Evolutionary conservation across 2,113 vertebrate species (phyloP).

Genomic region (Erpornis zantholeuca): DNA sequence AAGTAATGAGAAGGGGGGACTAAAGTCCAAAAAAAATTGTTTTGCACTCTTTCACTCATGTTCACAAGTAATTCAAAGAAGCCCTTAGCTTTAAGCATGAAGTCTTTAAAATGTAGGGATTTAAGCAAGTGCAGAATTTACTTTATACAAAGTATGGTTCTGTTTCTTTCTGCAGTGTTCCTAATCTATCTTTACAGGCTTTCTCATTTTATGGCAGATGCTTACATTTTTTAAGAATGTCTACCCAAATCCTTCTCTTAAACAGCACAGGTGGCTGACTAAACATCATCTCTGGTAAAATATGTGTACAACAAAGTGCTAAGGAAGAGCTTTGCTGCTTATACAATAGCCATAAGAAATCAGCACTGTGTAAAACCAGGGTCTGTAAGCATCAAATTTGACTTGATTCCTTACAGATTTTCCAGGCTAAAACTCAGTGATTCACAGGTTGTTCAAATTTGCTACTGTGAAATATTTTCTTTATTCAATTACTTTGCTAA

Average conservation of each 20-base stretch:
- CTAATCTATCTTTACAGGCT: not conserved
- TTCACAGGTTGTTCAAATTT: not conserved
- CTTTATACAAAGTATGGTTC: not conserved
- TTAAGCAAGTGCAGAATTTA: not conserved
- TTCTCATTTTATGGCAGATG: not conserved
- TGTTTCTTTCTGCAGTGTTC: not conserved
- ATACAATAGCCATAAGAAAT: not conserved
- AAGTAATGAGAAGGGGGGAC: not conserved
- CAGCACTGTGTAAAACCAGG: not conserved
- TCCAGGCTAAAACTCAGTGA: not conserved
- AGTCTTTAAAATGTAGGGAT: not conserved
- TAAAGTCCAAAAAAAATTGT: not conserved
- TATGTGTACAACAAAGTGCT: not conserved
- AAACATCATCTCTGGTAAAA: not conserved
- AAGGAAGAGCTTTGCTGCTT: not conserved
- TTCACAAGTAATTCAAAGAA: not conserved
- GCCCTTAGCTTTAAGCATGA: not conserved
- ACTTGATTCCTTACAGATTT: not conserved
- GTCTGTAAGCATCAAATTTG: rapidly evolving
- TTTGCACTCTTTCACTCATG: not conserved
- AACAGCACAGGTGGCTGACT: not conserved
- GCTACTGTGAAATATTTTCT: not conserved
- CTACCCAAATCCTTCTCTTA: not conserved
- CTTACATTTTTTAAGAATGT: not conserved
- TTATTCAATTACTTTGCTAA: not conserved